A percentile compares a stretch with the other conserved stretches of the same genome.
Conservation (phyloP, 1,140 invertebrate species). For the Drosophila lowei region DNA sequence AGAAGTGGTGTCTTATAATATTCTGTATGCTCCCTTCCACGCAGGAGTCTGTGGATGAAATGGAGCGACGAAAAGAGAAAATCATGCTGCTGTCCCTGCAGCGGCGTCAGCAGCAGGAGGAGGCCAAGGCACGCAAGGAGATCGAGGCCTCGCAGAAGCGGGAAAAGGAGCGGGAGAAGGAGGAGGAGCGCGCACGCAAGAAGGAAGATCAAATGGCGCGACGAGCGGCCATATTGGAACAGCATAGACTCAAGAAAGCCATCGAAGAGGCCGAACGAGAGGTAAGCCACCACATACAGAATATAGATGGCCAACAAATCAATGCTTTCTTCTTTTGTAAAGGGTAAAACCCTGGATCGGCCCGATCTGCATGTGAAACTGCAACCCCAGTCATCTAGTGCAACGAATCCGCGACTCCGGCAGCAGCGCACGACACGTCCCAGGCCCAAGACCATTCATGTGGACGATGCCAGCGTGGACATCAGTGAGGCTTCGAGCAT, state of each 20-base stretch:
- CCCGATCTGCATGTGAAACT: conserved; percentile 86
- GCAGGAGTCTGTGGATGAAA: conserved; percentile 90
- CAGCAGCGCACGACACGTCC: conserved; percentile 86
- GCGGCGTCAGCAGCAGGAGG: conserved; percentile 94
- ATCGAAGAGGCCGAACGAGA: conserved; percentile 95
- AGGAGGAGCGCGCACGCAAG: conserved; percentile 92
- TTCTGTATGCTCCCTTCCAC: neutral
- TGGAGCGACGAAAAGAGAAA: conserved; percentile 94
- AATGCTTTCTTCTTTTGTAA: neutral
- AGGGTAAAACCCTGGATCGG: conserved; percentile 91
- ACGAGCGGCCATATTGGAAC: conserved; percentile 94
- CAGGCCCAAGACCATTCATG: conserved; percentile 93
- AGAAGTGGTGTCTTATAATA: too few relatives aligned
- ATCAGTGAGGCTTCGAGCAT: conserved; percentile 90
- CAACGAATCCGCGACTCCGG: conserved; percentile 85
- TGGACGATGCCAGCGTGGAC: conserved; percentile 90
- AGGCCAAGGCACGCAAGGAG: conserved; percentile 92
- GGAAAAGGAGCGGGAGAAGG: conserved; percentile 91
- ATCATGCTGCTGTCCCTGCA: conserved; percentile 94
- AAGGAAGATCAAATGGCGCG: conserved; percentile 95
- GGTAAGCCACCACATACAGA: conserved; percentile 83
- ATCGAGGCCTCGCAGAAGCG: conserved; percentile 90
- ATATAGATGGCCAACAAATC: neutral
- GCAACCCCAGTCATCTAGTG: conserved; percentile 62
- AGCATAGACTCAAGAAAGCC: conserved; percentile 97